These are phyloP conservation scores for Eurystomus gularis DNA, from an alignment of 2,113 vertebrate genomes.

Conservation along the genomic window DNA sequence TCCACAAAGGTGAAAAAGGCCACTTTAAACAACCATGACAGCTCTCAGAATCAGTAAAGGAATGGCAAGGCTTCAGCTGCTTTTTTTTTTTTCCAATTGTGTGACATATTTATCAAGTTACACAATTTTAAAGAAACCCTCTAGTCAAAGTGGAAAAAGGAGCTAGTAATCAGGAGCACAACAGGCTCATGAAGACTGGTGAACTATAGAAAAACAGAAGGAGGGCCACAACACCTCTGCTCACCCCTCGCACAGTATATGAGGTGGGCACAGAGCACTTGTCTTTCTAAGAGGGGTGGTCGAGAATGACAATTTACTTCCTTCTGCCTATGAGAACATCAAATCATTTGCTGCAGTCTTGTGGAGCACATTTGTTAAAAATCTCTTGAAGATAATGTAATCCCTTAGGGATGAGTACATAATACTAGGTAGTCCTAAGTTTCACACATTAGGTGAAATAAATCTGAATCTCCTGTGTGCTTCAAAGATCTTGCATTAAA, in stretches of 20 bases:
- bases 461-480: background rate
- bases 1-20: background rate
- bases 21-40: background rate
- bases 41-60: background rate
- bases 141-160: background rate
- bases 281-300: background rate
- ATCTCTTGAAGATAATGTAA: background rate
- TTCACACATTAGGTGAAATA: background rate
- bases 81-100: background rate
- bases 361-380: background rate
- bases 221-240: background rate
- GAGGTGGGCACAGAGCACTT: background rate
- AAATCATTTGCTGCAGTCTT: background rate
- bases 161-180: background rate
- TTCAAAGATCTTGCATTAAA: background rate
- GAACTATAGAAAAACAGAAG: background rate
- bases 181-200: background rate
- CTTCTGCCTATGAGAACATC: background rate
- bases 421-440: background rate
- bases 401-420: background rate
- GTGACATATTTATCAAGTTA: background rate
- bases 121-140: background rate
- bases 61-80: background rate
- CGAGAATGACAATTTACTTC: background rate
- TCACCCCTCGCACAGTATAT: fast-evolving